Conservation (phyloP, 2,888 invertebrate genomes). For the Dicyrtomina minuta region DNA sequence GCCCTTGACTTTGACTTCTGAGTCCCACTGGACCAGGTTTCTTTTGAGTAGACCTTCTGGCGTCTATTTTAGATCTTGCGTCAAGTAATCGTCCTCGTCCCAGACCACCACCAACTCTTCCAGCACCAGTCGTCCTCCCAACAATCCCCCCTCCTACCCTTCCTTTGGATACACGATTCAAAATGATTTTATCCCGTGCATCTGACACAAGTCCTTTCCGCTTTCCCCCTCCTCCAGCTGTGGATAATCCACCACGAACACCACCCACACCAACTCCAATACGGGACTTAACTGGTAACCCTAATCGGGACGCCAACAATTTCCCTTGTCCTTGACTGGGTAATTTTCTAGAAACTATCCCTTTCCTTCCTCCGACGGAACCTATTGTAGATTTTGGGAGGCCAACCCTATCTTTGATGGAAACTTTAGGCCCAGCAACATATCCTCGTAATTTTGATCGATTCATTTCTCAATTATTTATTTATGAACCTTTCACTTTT, state of each 20-base stretch:
- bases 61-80: conserved; percentile 49
- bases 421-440: conserved; percentile 2
- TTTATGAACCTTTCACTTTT: no score
- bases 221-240: not conserved
- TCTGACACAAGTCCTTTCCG: conserved; percentile 34
- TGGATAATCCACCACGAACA: not conserved
- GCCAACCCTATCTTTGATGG: conserved; percentile 33
- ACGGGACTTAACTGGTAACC: conserved; percentile 25
- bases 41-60: conserved; percentile 38
- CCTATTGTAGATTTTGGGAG: not conserved
- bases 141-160: conserved; percentile 31
- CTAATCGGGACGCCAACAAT: conserved; percentile 28
- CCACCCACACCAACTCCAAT: conserved; percentile 6
- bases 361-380: not conserved
- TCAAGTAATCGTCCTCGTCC: conserved; percentile 1
- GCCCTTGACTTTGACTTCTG: not conserved
- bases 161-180: conserved; percentile 50
- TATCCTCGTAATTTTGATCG: not conserved
- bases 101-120: not conserved
- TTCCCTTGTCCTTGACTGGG: conserved; percentile 2
- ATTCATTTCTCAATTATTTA: no score
- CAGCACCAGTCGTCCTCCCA: not conserved
- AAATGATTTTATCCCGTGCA: conserved; percentile 52
- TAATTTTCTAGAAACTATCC: not conserved
- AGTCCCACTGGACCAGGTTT: not conserved